Base-by-base conservation (phyloP, 2,113 vertebrate species). In the Clarias batrachus region DNA sequence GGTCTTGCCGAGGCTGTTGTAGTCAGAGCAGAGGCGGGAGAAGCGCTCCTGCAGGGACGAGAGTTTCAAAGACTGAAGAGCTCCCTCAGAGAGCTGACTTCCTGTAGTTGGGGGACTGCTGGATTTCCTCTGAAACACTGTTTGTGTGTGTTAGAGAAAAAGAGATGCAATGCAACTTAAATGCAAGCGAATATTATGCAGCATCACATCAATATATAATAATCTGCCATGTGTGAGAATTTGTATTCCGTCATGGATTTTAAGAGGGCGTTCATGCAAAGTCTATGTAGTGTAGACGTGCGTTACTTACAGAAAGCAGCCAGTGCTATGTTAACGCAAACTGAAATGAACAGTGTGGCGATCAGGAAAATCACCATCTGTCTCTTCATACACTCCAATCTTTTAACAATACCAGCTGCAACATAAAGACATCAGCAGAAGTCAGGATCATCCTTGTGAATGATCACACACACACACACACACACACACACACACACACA, bases 261-360 rank as follows among this genome's bases (percentile, higher is more conserved):
- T 25, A 52, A 76, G 41, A 8, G 23, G 52, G 6, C 9, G 16
- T 57, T 30, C 19, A 57, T 79, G 16, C 0, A 30, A 57, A 59
- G 9, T 5, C 14, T 83, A n/a, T 30, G 37, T 33, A 33, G 30
- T 86, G 17, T 48, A 66, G 63, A 57, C 1, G 21, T 85, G 48
- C 85, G 37, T 88, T 78, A 91, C 92, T 93, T 70, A 92, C 92
- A 86, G 82, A 93, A 89, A 66, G 90, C 83, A 48, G 87, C 56
- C 21, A 94, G 90, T 65, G 76, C 76, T 30, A 91, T 89, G 88
- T 90, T 91, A 85, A 85, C 87, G 59, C 89, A 92, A 74, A 93
- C 19, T 57, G 92, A 93, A 88, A 90, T 86, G 91, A 93, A 89
- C 81, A 94, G 92, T 85, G 91, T 91, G 87, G 90, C 86, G 88